phyloP scores from a whole-genome alignment of 2,797 vertebrate genomes.

The Smutsia temminckii region DNA sequence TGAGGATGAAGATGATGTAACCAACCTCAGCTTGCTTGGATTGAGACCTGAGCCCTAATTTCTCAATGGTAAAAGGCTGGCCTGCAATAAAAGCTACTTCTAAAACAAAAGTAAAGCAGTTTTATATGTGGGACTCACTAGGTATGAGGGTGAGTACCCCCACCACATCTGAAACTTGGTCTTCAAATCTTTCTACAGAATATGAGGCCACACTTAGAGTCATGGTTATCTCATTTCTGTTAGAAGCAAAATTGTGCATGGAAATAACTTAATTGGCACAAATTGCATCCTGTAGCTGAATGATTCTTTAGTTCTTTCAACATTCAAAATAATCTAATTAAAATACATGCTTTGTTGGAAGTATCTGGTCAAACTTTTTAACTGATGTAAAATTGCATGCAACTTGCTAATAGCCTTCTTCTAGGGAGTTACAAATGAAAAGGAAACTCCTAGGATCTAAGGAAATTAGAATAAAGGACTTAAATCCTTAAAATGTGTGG shows the following conservation, averaged over 20 bases:
- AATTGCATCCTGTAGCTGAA: neutral
- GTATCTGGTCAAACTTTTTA: neutral
- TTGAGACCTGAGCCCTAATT: constrained; percentile 55
- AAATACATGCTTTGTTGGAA: constrained; percentile 9
- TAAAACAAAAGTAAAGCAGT: constrained; percentile 59
- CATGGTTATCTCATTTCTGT: constrained; percentile 1
- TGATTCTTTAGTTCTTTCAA: neutral
- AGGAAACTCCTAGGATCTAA: constrained; percentile 11
- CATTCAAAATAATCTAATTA: neutral
- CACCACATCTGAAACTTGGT: constrained; percentile 57
- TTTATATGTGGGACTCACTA: constrained; percentile 40
- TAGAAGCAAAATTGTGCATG: neutral
- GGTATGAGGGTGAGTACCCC: constrained; percentile 15
- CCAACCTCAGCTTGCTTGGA: constrained; percentile 33
- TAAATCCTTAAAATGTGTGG: constrained; percentile 6
- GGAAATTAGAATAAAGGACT: constrained; percentile 34
- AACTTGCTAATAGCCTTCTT: constrained; percentile 4
- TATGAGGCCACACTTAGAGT: constrained; percentile 38
- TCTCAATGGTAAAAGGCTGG: constrained; percentile 37
- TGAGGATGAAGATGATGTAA: constrained; percentile 72
- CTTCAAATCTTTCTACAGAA: constrained; percentile 5
- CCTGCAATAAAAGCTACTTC: constrained; percentile 70
- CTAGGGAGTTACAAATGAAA: neutral
- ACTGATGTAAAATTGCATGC: neutral
- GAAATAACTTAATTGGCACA: neutral